A percentile compares a stretch with the other conserved stretches of the same genome.
Conservation (phyloP, 2,797 vertebrate species). For the Microcaecilia unicolor region DNA sequence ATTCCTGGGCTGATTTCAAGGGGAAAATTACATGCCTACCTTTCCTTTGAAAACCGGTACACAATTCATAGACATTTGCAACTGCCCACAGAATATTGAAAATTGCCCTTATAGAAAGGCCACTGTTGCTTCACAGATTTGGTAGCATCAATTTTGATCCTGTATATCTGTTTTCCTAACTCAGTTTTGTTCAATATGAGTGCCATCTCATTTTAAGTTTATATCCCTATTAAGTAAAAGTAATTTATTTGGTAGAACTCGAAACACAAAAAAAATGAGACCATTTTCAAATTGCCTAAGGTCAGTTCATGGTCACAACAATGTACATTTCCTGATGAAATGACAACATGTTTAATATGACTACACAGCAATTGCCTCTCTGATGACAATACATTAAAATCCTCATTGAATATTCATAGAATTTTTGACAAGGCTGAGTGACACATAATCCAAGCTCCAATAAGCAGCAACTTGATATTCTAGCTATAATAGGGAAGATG, state of each 20-base stretch:
- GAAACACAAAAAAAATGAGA: slow-evolving; percentile 26
- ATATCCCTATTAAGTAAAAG: slow-evolving; percentile 34
- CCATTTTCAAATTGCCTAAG: slow-evolving; percentile 42
- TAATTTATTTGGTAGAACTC: slow-evolving; percentile 33
- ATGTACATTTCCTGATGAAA: slow-evolving; percentile 47
- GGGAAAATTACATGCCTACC: too few relatives aligned
- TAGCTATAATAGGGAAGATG: slow-evolving; percentile 8
- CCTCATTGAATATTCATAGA: slow-evolving; percentile 62
- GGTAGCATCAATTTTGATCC: not conserved
- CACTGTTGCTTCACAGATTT: too few relatives aligned
- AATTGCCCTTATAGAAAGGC: too few relatives aligned
- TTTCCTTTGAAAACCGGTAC: too few relatives aligned
- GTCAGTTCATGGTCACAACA: slow-evolving; percentile 57
- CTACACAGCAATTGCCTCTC: slow-evolving; percentile 45
- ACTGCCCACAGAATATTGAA: too few relatives aligned
- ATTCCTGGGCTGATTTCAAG: too few relatives aligned
- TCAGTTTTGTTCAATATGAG: slow-evolving; percentile 12
- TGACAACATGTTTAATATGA: slow-evolving; percentile 53
- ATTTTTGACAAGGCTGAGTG: slow-evolving; percentile 52
- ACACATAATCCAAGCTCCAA: slow-evolving; percentile 34
- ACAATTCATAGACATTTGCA: too few relatives aligned
- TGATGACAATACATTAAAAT: slow-evolving; percentile 57
- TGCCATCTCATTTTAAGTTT: slow-evolving; percentile 16
- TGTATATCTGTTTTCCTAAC: slow-evolving; percentile 25
- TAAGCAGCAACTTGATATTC: slow-evolving; percentile 4